Base-by-base conservation (phyloP, 2,113 vertebrate genomes). In the Xenopus laevis region DNA sequence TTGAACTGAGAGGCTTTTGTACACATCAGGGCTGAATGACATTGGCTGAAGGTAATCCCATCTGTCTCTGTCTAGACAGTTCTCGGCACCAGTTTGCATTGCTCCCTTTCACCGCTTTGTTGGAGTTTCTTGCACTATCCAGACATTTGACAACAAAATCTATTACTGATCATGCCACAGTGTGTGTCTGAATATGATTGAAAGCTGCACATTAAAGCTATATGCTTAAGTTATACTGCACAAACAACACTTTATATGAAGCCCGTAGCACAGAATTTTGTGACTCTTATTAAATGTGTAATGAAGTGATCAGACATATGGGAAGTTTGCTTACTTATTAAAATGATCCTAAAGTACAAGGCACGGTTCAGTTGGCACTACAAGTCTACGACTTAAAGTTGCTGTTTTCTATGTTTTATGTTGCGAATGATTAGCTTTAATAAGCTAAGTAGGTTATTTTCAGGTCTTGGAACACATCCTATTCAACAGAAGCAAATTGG, bases 61-160 rank as follows among this genome's bases (percentile, higher is more conserved):
- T 87, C 80, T 82, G 78, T 78, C 69, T 65, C 81, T 80, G 82
- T 84, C 83, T 83, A 80, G 80, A 81, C 82, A 79, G 79, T 70
- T 79, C 80, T 83, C 55, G 67, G 47, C 40, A 77, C 40, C 44
- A 17, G 72, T 68, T 84, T 84, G 68, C 72, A 72, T 71, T 61
- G 78, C 79, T 81, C 78, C 81, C 69, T 74, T 63, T 81, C 78
- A 74, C 79, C 75, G 77, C 77, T 75, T 69, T 78, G 77, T 74
- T 57, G 58, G 73, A 79, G 13, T 59, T 76, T 66, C 71, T 78
- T 79, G 65, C 75, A 72, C 79, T 79, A 82, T 82, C 78, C 68
- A 81, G 82, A 83, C 82, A 83, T 85, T 83, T 86, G 85, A 85
- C 81, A 87, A 84, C 80, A 77, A 82, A 83, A 82, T 81, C 78